Evolutionary conservation across 1,140 invertebrate species (phyloP).

Genomic region (Theocolax elegans): DNA sequence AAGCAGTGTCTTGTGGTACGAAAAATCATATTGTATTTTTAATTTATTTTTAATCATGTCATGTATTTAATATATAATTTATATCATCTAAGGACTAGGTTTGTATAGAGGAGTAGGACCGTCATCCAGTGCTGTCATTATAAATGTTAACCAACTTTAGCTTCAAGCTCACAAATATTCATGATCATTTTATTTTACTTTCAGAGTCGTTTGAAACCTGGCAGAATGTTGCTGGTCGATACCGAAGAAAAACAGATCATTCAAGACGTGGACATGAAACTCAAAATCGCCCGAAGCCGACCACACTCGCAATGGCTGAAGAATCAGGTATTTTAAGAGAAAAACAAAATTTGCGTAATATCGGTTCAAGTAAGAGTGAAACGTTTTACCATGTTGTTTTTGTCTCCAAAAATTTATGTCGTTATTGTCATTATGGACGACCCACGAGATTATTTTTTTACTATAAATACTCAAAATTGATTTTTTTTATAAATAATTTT

Average conservation of each 20-base stretch:
- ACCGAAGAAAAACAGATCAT: constrained; percentile 91
- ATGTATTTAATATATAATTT: constrained; percentile 61
- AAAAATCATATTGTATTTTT: constrained; percentile 56
- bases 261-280: constrained; percentile 94
- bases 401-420: constrained; percentile 15
- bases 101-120: constrained; percentile 63
- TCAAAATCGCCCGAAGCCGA: constrained; percentile 84
- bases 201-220: constrained; percentile 95
- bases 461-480: background rate
- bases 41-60: constrained; percentile 61
- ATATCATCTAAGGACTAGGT: constrained; percentile 63
- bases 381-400: constrained; percentile 11
- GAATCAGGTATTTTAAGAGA: constrained; percentile 82
- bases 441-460: background rate
- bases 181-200: constrained; percentile 62
- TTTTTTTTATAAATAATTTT: constrained; percentile 4
- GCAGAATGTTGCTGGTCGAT: constrained; percentile 97
- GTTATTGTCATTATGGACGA: background rate
- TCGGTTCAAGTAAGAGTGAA: constrained; percentile 7
- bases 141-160: constrained; percentile 51
- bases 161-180: constrained; percentile 44
- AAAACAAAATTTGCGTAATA: no score
- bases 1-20: constrained; percentile 46
- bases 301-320: constrained; percentile 92
- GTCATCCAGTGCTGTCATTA: constrained; percentile 61